phyloP scores from a whole-genome alignment of 2,797 vertebrate genomes.

The Xenopus petersii region DNA sequence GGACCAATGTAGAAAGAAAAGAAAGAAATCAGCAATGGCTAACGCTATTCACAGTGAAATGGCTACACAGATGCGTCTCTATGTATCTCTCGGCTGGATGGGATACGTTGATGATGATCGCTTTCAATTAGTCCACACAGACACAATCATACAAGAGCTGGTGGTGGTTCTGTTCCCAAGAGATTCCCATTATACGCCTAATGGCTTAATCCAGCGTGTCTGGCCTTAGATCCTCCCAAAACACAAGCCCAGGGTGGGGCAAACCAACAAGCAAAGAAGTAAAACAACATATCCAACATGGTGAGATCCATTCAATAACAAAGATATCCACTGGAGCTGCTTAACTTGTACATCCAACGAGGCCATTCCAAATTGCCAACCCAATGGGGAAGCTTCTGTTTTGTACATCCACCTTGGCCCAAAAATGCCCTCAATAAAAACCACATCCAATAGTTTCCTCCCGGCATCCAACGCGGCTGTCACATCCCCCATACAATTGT shows the following conservation, averaged over 20 bases:
- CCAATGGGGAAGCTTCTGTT: not conserved
- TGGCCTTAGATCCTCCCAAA: not conserved
- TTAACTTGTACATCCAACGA: not conserved
- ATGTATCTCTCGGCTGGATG: conserved; percentile 69
- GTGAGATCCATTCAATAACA: too few relatives aligned
- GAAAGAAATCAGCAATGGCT: conserved; percentile 69
- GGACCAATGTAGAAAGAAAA: not conserved
- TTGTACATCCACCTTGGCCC: not conserved
- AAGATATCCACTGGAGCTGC: not conserved
- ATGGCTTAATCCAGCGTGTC: not conserved
- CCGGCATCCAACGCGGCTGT: not conserved
- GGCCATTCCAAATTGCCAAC: conserved; percentile 1
- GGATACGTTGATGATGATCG: conserved; percentile 52
- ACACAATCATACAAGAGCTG: conserved; percentile 53
- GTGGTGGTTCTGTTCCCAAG: too few relatives aligned
- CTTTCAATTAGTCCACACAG: conserved; percentile 70
- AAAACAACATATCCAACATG: too few relatives aligned
- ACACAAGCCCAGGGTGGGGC: not conserved
- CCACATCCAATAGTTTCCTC: not conserved
- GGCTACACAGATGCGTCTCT: conserved; percentile 74
- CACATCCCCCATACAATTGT: too few relatives aligned
- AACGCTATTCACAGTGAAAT: conserved; percentile 80
- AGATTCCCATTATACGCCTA: too few relatives aligned
- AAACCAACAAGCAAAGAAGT: too few relatives aligned
- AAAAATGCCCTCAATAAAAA: not conserved